Conservation (phyloP, 2,797 vertebrate genomes). For the Acanthornis magna region DNA sequence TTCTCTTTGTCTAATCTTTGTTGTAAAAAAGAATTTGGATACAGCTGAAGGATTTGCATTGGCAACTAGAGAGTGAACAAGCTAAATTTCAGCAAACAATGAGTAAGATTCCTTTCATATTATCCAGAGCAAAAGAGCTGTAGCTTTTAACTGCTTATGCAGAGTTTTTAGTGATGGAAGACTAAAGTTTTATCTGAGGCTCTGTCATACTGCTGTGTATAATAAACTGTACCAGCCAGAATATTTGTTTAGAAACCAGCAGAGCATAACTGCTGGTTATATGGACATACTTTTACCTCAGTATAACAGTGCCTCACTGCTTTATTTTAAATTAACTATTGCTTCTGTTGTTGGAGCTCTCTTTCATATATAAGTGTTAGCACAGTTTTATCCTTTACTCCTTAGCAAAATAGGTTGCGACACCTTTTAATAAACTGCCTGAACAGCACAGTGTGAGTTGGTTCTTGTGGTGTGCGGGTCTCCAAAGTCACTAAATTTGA, state of each 20-base stretch:
- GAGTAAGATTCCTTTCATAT: background rate
- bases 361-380: background rate
- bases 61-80: background rate
- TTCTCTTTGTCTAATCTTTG: background rate
- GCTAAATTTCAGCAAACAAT: background rate
- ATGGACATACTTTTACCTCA: background rate
- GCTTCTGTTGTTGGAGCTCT: background rate
- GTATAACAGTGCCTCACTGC: background rate
- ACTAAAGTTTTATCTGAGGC: background rate
- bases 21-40: background rate
- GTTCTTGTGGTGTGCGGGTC: background rate
- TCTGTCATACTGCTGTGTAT: background rate
- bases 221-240: background rate
- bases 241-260: background rate
- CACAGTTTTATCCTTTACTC: background rate
- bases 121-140: background rate
- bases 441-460: background rate
- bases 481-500: background rate
- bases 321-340: background rate
- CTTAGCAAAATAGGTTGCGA: background rate
- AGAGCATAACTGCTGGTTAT: background rate
- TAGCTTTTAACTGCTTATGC: background rate
- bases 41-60: background rate
- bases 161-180: background rate
- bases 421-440: background rate